phyloP scores from a whole-genome alignment of 2,797 vertebrate species.

The Eutrigla gurnardus region DNA sequence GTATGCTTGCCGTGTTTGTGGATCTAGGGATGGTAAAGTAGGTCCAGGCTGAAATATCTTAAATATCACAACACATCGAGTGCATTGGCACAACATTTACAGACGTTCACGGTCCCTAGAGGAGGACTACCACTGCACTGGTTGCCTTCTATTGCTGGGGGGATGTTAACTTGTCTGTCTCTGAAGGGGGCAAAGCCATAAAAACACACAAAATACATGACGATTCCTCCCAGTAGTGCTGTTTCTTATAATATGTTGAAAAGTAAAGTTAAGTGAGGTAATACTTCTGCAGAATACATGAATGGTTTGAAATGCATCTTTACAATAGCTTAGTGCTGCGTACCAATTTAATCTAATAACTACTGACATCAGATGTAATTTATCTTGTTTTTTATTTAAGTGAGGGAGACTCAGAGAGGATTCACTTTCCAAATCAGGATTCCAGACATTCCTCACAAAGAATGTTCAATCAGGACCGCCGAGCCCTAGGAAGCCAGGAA shows the following conservation, averaged over 20 bases:
- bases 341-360: constrained; percentile 13
- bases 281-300: background rate
- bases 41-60: background rate
- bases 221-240: constrained; percentile 16
- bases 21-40: background rate
- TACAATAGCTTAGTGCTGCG: background rate
- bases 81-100: background rate
- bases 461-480: constrained; percentile 70
- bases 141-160: background rate
- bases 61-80: background rate
- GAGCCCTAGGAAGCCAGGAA: constrained; percentile 58
- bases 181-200: background rate
- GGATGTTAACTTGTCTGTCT: background rate
- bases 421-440: constrained; percentile 71
- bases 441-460: constrained; percentile 81
- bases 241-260: constrained; percentile 6
- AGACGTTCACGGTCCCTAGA: background rate
- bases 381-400: constrained; percentile 37
- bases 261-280: too few species aligned
- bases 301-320: background rate
- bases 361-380: constrained; percentile 22
- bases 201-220: background rate
- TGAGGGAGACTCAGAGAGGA: constrained; percentile 34
- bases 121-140: background rate
- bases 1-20: background rate